Evolutionary conservation across 2,113 vertebrate genomes (phyloP), one percentile per base, ranked within the genome.

Genomic region (Zosterops hypoxanthus): DNA sequence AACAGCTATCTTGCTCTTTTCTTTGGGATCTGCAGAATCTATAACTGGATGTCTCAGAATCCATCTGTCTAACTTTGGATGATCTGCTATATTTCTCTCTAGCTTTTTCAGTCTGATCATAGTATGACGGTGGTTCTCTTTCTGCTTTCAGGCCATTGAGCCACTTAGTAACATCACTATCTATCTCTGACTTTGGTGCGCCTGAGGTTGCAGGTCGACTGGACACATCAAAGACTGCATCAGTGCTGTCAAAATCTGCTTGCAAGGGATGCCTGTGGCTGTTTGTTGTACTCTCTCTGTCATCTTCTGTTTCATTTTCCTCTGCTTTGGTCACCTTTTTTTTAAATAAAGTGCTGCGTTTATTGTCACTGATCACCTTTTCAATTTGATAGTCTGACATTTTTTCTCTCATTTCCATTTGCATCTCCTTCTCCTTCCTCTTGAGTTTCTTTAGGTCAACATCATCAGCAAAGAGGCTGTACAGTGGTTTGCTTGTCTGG

Each of bases 331-430:
- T 97, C 92, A 98, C 98, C 96, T 99, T 99, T 90, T 99, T 99
- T 97, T 99, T 99, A 97, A 98, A 99, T 56, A 99, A 96, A 25
- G 98, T 99, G 96, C 99, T 99, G 65, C 99, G 99, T 70, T 98
- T 99, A 96, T 99, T 99, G 97, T 99, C 98, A 16, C 98, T 98
- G 44, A 98, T 97, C 86, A 99, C 98, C 96, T 99, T 99, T 97
- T 99, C 99, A 87, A 98, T 94, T 75, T 98, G 98, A 65, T 99
- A 99, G 47, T 97, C 97, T 0, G 98, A 97, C 98, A 99, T 99
- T 96, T 99, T 99, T 90, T 95, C 98, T 92, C 98, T 98, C 97
- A 99, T 98, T 88, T 99, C 99, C 24, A 97, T 96, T 68, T 99
- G 98, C 61, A 99, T 98, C 95, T 99, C 98, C 76, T 97, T 98